These are phyloP conservation scores for Neodiprion pinetum DNA, from an alignment of 1,140 invertebrate genomes.

Conservation along the genomic window DNA sequence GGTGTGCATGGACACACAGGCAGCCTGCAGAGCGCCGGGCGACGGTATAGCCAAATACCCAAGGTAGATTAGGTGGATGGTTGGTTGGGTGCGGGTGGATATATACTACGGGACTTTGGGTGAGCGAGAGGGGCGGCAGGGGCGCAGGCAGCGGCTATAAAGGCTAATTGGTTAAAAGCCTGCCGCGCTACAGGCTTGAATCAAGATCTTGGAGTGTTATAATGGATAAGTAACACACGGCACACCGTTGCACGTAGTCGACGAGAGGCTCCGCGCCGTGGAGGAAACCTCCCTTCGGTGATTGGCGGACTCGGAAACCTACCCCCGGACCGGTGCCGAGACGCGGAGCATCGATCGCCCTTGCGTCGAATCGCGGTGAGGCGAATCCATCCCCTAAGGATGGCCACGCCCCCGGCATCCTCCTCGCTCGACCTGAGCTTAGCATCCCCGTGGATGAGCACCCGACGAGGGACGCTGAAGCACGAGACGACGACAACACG, in stretches of 20 bases:
- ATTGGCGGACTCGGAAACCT: slow-evolving; percentile 47
- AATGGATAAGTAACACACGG: slow-evolving; percentile 64
- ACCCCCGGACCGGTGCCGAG: slow-evolving; percentile 42
- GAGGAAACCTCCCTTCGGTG: slow-evolving; percentile 28
- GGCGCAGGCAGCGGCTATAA: slow-evolving; percentile 50
- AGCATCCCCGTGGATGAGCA: slow-evolving; percentile 27
- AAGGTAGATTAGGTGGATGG: slow-evolving; percentile 20
- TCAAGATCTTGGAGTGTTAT: slow-evolving; percentile 65
- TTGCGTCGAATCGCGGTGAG: slow-evolving; percentile 49
- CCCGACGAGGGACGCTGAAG: too few species aligned
- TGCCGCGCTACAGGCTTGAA: slow-evolving; percentile 63
- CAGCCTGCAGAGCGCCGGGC: not conserved
- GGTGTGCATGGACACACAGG: not conserved
- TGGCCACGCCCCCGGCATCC: slow-evolving; percentile 43
- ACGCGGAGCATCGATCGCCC: slow-evolving; percentile 50
- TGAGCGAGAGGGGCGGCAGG: slow-evolving; percentile 5
- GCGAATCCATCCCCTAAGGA: slow-evolving; percentile 39
- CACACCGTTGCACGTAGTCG: slow-evolving; percentile 33
- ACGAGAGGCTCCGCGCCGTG: not conserved
- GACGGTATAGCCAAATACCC: slow-evolving; percentile 16
- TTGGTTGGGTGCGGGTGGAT: not conserved
- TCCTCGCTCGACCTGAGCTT: slow-evolving; percentile 41
- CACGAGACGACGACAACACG: too few species aligned
- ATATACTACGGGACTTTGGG: not conserved
- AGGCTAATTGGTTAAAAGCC: slow-evolving; percentile 65